Conservation (phyloP, 2,113 vertebrate genomes). For the Piprites chloris region DNA sequence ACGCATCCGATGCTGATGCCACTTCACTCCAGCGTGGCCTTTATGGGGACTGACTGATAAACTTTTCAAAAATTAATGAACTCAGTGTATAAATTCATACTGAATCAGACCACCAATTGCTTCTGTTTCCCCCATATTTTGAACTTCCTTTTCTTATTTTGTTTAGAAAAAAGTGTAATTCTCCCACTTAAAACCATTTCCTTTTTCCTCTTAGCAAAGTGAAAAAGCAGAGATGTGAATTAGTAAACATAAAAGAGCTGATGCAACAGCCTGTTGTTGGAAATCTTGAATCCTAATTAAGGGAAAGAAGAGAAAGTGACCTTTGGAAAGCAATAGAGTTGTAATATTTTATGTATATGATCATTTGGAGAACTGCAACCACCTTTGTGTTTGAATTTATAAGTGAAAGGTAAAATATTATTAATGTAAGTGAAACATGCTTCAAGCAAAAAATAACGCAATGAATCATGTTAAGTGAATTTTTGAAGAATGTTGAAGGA, state of each 20-base stretch:
- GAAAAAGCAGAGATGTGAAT: constrained; percentile 63
- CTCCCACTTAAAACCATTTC: constrained; percentile 41
- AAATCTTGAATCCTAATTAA: constrained; percentile 74
- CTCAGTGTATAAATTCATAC: background rate
- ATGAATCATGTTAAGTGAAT: constrained; percentile 37
- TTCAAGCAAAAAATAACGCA: constrained; percentile 1
- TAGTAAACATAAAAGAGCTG: constrained; percentile 36
- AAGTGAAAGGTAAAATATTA: constrained; percentile 59
- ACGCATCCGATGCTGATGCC: background rate
- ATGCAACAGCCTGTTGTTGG: constrained; percentile 26
- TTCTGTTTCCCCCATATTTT: background rate
- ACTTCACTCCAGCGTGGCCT: background rate
- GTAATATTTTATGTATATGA: constrained; percentile 58
- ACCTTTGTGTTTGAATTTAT: background rate
- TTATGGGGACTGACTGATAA: background rate
- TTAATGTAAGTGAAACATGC: constrained; percentile 65
- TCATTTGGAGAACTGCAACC: constrained; percentile 17
- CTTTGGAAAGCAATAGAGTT: constrained; percentile 9
- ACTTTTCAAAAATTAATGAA: background rate
- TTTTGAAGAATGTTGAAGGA: constrained; percentile 35
- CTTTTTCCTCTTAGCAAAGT: constrained; percentile 49
- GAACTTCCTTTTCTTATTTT: background rate
- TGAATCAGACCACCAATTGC: background rate
- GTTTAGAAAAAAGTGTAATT: background rate
- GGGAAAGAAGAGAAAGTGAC: constrained; percentile 26